Evolutionary conservation across 2,888 invertebrate genomes (phyloP).

Genomic region (Phortica okadai): DNA sequence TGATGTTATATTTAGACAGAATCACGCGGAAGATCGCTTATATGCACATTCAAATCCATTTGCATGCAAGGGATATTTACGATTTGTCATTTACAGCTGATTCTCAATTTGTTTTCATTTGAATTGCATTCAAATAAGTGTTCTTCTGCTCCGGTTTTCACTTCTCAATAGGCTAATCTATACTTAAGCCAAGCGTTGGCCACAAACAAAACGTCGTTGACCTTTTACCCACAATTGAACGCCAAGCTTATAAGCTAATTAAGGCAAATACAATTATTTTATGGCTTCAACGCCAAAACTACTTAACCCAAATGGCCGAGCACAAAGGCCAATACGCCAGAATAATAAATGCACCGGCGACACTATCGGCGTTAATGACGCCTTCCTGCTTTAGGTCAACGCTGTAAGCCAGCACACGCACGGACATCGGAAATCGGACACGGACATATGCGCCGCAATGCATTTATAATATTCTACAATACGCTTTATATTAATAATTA

Average conservation of each 20-base stretch:
- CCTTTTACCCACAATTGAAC: not conserved
- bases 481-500: slow-evolving; percentile 10
- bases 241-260: not conserved
- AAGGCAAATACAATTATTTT: not conserved
- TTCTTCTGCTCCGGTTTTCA: too few species aligned
- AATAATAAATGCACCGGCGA: not conserved
- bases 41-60: too few species aligned
- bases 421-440: slow-evolving; percentile 1
- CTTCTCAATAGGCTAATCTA: too few species aligned
- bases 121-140: too few species aligned
- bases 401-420: not conserved
- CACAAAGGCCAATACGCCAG: slow-evolving; percentile 9
- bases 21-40: too few species aligned
- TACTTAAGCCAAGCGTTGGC: not conserved
- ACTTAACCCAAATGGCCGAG: slow-evolving; percentile 13
- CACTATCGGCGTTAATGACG: slow-evolving; percentile 25
- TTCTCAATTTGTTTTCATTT: too few species aligned
- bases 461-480: not conserved
- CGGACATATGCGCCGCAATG: not conserved
- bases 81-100: too few species aligned
- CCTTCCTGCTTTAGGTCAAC: slow-evolving; percentile 22
- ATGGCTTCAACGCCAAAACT: not conserved
- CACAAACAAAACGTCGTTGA: not conserved
- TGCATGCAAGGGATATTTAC: too few species aligned
- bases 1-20: too few species aligned